A percentile compares a stretch with the other conserved stretches of the same genome.
Evolutionary conservation across 1,140 invertebrate species (phyloP).

Genomic region (Metopolophium dirhodum): DNA sequence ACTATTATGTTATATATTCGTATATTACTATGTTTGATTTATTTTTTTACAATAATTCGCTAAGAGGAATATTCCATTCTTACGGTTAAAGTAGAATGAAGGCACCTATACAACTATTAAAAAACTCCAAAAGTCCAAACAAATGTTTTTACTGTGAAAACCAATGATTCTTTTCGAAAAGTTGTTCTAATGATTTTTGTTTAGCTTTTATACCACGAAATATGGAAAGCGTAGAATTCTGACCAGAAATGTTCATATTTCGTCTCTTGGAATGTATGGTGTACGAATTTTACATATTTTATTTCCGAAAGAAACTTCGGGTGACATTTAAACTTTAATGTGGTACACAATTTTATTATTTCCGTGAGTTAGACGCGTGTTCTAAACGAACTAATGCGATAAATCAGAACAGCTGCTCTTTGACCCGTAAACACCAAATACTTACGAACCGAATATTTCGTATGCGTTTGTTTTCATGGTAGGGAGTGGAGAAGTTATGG

Average conservation of each 20-base stretch:
- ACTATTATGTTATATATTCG: background rate
- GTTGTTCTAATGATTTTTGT: background rate
- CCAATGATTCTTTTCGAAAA: background rate
- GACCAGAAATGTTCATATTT: slow-evolving; percentile 2
- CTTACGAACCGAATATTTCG: slow-evolving; percentile 49
- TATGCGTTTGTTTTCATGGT: slow-evolving; percentile 5
- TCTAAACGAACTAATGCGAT: slow-evolving; percentile 47
- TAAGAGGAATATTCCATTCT: background rate
- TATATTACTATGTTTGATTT: no score
- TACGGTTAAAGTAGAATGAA: background rate
- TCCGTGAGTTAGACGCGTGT: slow-evolving; percentile 5
- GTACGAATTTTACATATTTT: background rate
- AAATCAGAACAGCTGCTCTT: slow-evolving; percentile 43
- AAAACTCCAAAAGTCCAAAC: background rate
- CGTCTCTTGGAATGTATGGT: background rate
- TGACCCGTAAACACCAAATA: slow-evolving; percentile 46
- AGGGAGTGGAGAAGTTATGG: slow-evolving; percentile 7
- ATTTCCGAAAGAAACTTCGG: slow-evolving; percentile 28
- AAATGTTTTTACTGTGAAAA: background rate
- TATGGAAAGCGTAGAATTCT: background rate
- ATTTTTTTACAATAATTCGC: no score
- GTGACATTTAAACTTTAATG: slow-evolving; percentile 18
- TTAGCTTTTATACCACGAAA: background rate
- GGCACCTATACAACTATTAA: background rate
- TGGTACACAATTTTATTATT: slow-evolving; percentile 35